Percentiles rank a stretch among this genome's conserved stretches.
Conservation (phyloP, 1,140 invertebrate species). For the Pantala flavescens region DNA sequence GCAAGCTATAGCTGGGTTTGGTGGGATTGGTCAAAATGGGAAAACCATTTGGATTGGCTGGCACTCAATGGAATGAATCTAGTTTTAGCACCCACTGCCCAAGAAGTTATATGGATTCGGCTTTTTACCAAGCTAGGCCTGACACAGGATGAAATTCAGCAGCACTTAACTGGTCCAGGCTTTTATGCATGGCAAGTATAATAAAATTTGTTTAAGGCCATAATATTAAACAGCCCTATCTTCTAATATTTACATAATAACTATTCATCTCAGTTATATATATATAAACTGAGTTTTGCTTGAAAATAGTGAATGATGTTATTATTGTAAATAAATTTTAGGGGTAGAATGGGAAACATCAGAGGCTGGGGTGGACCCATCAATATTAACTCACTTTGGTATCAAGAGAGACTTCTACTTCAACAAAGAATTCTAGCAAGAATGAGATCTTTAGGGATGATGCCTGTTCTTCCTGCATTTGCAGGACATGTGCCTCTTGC, state of each 20-base stretch:
- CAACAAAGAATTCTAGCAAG: constrained; percentile 64
- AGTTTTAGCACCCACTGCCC: constrained; percentile 74
- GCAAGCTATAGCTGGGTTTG: constrained; percentile 83
- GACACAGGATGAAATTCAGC: constrained; percentile 59
- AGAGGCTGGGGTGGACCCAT: constrained; percentile 79
- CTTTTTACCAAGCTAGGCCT: constrained; percentile 68
- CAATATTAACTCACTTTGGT: constrained; percentile 46
- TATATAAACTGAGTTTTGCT: no score
- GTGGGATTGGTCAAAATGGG: constrained; percentile 78
- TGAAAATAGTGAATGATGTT: no score
- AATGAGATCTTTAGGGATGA: constrained; percentile 76
- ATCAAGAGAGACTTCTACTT: constrained; percentile 50
- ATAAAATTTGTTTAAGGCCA: no score
- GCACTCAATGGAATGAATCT: constrained; percentile 87
- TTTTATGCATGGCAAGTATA: constrained; percentile 77
- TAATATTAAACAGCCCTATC: no score
- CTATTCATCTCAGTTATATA: no score
- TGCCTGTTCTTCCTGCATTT: constrained; percentile 81
- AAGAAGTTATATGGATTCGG: constrained; percentile 77
- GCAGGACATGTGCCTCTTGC: constrained; percentile 75
- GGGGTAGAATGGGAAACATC: constrained; percentile 90
- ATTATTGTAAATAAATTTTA: constrained; percentile 29
- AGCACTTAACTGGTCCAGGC: constrained; percentile 83
- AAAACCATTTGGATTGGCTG: constrained; percentile 92
- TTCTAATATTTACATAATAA: neutral